phyloP scores from a whole-genome alignment of 1,140 invertebrate species.

The Papilio xuthus region DNA sequence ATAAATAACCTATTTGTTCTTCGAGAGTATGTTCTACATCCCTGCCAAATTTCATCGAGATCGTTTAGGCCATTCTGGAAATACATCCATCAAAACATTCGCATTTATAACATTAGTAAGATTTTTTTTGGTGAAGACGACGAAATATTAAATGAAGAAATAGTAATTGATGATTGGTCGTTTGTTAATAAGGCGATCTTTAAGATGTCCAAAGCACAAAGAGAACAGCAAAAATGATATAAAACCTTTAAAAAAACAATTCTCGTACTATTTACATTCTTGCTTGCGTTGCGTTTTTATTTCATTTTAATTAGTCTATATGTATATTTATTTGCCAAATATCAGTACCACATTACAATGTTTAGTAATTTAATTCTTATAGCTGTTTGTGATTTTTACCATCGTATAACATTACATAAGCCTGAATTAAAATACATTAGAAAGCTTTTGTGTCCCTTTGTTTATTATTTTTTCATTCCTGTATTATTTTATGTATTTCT shows the following conservation, averaged over 20 bases:
- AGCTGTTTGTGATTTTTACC: not conserved
- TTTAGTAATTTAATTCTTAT: constrained; percentile 15
- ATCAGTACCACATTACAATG: not conserved
- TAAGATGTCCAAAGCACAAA: not conserved
- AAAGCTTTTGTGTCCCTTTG: too few species aligned
- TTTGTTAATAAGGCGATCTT: too few species aligned
- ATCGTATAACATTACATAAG: not conserved
- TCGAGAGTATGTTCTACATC: too few species aligned
- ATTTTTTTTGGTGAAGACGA: too few species aligned
- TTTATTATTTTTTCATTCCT: too few species aligned
- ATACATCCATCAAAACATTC: too few species aligned
- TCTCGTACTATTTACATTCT: not conserved
- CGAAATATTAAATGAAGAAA: not conserved
- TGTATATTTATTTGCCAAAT: constrained; percentile 21
- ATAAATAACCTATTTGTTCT: too few species aligned
- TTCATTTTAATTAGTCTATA: not conserved
- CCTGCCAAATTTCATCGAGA: too few species aligned
- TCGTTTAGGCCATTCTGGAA: too few species aligned
- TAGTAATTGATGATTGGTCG: not conserved
- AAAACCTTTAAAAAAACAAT: not conserved
- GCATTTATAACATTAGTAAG: too few species aligned
- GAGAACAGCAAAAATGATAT: not conserved
- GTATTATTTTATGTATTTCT: too few species aligned
- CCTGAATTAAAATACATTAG: not conserved
- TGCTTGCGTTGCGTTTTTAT: not conserved